Evolutionary conservation across 2,797 vertebrate genomes (phyloP).

Genomic region (Geotrypetes seraphini): DNA sequence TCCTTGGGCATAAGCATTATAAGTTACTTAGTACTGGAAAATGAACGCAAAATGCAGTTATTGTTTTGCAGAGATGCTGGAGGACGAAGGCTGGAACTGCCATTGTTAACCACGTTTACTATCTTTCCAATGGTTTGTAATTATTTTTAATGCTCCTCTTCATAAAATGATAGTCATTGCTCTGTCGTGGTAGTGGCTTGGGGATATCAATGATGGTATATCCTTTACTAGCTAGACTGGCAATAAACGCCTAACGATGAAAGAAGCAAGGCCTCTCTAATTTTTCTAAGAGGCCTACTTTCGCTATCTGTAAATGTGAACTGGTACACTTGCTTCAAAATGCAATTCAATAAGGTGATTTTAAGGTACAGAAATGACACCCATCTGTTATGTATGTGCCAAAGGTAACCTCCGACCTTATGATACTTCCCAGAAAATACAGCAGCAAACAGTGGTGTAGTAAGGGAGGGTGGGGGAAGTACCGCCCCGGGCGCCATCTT

Average conservation of each 20-base stretch:
- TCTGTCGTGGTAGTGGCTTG: conserved; percentile 19
- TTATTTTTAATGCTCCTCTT: conserved; percentile 39
- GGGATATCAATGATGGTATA: conserved; percentile 14
- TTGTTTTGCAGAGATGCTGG: conserved; percentile 37
- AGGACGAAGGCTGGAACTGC: conserved; percentile 31
- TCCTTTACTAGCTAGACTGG: conserved; percentile 15
- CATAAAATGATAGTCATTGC: conserved; percentile 31
- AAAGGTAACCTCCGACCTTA: conserved; percentile 6
- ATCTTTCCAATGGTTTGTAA: conserved; percentile 31
- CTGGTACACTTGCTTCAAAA: too few species aligned
- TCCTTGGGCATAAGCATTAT: conserved; percentile 25
- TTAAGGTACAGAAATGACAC: neutral
- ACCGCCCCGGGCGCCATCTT: too few species aligned
- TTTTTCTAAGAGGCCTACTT: conserved; percentile 10
- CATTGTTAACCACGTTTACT: conserved; percentile 26
- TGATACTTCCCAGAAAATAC: conserved; percentile 1
- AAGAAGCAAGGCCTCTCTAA: conserved; percentile 19
- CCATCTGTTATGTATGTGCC: conserved; percentile 7
- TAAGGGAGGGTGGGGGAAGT: too few species aligned
- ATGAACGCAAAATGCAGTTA: conserved; percentile 35
- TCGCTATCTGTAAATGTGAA: too few species aligned
- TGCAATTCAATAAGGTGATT: accelerated
- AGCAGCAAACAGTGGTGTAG: too few species aligned
- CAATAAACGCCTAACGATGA: conserved; percentile 33
- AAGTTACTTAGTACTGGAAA: conserved; percentile 31